These are phyloP conservation scores for Zaprionus inermis DNA, from an alignment of 1,140 invertebrate species.

Conservation along the genomic window DNA sequence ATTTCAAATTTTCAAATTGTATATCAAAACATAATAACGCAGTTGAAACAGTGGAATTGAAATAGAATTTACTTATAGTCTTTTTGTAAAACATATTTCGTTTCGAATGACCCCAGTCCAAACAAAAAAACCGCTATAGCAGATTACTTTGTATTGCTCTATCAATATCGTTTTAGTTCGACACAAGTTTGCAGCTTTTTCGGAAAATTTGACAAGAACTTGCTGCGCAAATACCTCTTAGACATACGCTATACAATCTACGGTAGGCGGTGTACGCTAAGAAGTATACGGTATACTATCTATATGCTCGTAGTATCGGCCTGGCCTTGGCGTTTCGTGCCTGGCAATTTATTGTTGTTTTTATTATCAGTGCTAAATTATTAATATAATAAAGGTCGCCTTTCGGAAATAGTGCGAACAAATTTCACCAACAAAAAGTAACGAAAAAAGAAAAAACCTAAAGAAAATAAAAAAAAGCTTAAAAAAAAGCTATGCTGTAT, in stretches of 20 bases:
- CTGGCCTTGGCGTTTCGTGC: constrained; percentile 49
- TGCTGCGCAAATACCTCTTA: background rate
- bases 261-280: background rate
- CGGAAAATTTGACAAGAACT: background rate
- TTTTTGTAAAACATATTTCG: too few species aligned
- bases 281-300: constrained; percentile 8
- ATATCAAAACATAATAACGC: too few species aligned
- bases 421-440: constrained; percentile 27
- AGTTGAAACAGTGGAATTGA: too few species aligned
- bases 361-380: constrained; percentile 56
- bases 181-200: background rate
- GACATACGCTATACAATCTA: background rate
- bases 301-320: constrained; percentile 21
- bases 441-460: constrained; percentile 12
- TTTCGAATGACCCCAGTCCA: too few species aligned
- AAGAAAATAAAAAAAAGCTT: constrained; percentile 9
- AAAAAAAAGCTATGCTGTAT: background rate
- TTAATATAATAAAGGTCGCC: constrained; percentile 58
- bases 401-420: constrained; percentile 57
- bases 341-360: constrained; percentile 57
- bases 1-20: too few species aligned
- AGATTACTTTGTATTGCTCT: background rate
- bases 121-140: background rate
- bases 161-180: background rate
- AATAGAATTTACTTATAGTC: too few species aligned